Conservation (phyloP, 2,888 invertebrate genomes). For the Lacanobia wlatinum region DNA sequence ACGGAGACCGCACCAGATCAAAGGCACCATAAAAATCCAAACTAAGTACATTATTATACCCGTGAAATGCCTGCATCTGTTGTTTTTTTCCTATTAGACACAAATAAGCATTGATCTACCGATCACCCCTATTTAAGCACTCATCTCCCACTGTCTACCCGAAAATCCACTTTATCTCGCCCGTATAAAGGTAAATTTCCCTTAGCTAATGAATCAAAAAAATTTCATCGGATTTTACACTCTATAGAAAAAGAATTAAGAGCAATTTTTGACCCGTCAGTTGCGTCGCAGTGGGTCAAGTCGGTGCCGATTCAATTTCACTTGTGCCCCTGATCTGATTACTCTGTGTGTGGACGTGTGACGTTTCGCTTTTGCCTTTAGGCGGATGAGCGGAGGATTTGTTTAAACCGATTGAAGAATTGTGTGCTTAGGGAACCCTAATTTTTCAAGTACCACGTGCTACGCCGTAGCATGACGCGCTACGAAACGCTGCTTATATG, state of each 20-base stretch:
- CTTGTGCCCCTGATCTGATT: constrained; percentile 87
- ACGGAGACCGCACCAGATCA: constrained; percentile 81
- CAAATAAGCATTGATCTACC: constrained; percentile 88
- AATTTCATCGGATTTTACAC: constrained; percentile 48
- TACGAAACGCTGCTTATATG: background rate
- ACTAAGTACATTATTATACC: constrained; percentile 90
- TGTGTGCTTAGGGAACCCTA: constrained; percentile 18
- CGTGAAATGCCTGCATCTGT: constrained; percentile 90
- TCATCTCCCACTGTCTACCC: constrained; percentile 19
- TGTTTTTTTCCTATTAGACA: constrained; percentile 89
- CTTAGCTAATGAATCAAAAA: background rate
- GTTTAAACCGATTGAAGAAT: constrained; percentile 57
- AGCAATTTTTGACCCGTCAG: constrained; percentile 40
- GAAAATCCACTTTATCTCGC: constrained; percentile 41
- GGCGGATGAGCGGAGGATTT: constrained; percentile 61
- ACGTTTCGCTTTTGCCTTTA: constrained; percentile 70
- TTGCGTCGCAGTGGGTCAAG: constrained; percentile 79
- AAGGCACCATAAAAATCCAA: constrained; percentile 87
- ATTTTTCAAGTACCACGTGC: constrained; percentile 20
- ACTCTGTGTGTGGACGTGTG: constrained; percentile 81
- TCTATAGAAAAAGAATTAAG: constrained; percentile 43
- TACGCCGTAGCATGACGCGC: constrained; percentile 19
- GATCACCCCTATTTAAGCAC: constrained; percentile 75
- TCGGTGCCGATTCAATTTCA: constrained; percentile 88
- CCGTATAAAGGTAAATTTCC: background rate